Evolutionary conservation across 2,113 vertebrate genomes (phyloP), one percentile per base, ranked within the genome.

Genomic region (Brachyistius frenatus): DNA sequence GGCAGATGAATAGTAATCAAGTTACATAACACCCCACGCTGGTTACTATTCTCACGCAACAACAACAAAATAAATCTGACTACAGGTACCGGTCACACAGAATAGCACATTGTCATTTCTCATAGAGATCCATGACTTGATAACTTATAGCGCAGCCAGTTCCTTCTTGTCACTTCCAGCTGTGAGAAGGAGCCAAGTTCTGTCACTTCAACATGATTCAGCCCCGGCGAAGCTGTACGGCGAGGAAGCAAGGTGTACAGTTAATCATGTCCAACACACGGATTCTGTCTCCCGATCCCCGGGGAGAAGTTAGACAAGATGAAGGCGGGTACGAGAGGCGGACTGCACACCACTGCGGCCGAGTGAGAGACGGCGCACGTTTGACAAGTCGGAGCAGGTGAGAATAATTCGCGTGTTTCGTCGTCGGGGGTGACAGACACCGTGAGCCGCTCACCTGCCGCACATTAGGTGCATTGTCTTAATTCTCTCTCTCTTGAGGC

Each of bases 361-460:
- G 50, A 5, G 54, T 23, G 49, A 23, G 55, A 73, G 64, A 57
- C 5, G 5, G 52, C 0, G 15, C 32, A 35, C 13, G 13, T 47
- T 44, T 70, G 79, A 76, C 73, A 65, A 23, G 62, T 76, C 47
- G 64, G 32, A 53, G 63, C 54, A 64, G 57, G 56, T 60, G 47
- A 78, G 65, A 75, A 85, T 80, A 71, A 75, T 66, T 76, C 76
- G 39, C 4, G 56, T 35, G 36, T 74, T 82, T 65, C 54, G 23
- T 39, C 62, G 37, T 3, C 1, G 53, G 36, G 68, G 23, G 53
- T 57, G 63, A 84, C 50, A 50, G 65, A 86, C 49, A 47, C 57
- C 15, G 37, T 1, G n/a, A 47, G 66, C 53, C 47, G 6, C 60
- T 64, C 54, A 61, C 7, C 23, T 23, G 23, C 23, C 32, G 4